Conservation (phyloP, 2,113 vertebrate genomes). For the Hiodon tergisus region DNA sequence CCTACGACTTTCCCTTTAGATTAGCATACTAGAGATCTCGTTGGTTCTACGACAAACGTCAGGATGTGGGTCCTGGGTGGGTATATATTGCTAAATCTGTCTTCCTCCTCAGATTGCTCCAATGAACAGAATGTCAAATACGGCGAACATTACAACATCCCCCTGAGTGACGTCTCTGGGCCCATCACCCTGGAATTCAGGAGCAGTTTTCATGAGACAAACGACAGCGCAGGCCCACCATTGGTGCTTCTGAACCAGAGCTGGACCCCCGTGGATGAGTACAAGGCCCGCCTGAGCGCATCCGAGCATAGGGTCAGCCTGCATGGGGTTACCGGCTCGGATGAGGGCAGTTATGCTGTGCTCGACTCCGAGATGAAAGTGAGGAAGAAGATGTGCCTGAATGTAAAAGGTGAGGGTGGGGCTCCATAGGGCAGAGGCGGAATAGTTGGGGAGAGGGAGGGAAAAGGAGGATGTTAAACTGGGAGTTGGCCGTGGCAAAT, state of each 20-base stretch:
- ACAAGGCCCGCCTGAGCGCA: conserved; percentile 45
- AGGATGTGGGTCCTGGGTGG: background rate
- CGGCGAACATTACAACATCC: conserved; percentile 49
- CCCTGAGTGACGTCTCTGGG: conserved; percentile 26
- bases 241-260: conserved; percentile 41
- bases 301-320: conserved; percentile 39
- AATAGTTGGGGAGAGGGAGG: background rate
- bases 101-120: conserved; percentile 52
- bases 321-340: conserved; percentile 42
- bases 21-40: too few species aligned
- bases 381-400: conserved; percentile 58
- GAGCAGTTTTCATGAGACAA: conserved; percentile 53
- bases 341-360: conserved; percentile 65
- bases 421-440: background rate
- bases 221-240: conserved; percentile 52
- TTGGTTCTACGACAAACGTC: background rate
- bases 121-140: conserved; percentile 52
- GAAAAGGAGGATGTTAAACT: background rate
- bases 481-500: background rate
- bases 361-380: conserved; percentile 35
- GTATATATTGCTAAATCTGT: background rate
- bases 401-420: conserved; percentile 58
- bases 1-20: too few species aligned
- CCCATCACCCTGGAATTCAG: conserved; percentile 54
- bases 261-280: conserved; percentile 25